Evolutionary conservation across 2,888 invertebrate genomes (phyloP).

Genomic region (Myopa testacea): DNA sequence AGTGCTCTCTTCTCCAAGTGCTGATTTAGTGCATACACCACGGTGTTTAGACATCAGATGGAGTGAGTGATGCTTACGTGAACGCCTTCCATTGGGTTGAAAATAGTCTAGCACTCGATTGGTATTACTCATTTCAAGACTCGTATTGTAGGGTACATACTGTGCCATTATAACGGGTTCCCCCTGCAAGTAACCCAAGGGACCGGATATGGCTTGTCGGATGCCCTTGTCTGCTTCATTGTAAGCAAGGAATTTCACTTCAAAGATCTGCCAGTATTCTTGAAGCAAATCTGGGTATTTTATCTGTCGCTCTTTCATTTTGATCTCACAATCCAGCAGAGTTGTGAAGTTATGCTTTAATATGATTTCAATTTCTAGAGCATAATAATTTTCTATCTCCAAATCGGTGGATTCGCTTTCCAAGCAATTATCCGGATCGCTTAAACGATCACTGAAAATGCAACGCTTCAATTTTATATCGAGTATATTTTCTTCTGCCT

Average conservation of each 20-base stretch:
- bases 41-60: conserved; percentile 47
- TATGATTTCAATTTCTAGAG: conserved; percentile 23
- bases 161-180: conserved; percentile 58
- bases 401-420: conserved; percentile 4
- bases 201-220: conserved; percentile 53
- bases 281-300: background rate
- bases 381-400: conserved; percentile 39
- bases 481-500: background rate
- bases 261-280: conserved; percentile 22
- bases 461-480: conserved; percentile 5
- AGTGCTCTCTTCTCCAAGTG: conserved; percentile 21
- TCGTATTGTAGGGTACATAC: conserved; percentile 52
- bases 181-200: conserved; percentile 60
- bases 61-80: conserved; percentile 47
- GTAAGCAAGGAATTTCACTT: background rate
- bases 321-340: background rate
- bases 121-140: conserved; percentile 43
- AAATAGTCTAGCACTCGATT: conserved; percentile 57
- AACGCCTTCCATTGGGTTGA: conserved; percentile 44
- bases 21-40: conserved; percentile 44
- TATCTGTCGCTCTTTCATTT: background rate
- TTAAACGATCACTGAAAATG: background rate
- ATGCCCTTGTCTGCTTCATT: background rate
- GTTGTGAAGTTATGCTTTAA: conserved; percentile 26
- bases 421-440: conserved; percentile 8